Evolutionary conservation across 2,797 vertebrate species (phyloP), one percentile per base, ranked within the genome.

Genomic region (Callimico goeldii): DNA sequence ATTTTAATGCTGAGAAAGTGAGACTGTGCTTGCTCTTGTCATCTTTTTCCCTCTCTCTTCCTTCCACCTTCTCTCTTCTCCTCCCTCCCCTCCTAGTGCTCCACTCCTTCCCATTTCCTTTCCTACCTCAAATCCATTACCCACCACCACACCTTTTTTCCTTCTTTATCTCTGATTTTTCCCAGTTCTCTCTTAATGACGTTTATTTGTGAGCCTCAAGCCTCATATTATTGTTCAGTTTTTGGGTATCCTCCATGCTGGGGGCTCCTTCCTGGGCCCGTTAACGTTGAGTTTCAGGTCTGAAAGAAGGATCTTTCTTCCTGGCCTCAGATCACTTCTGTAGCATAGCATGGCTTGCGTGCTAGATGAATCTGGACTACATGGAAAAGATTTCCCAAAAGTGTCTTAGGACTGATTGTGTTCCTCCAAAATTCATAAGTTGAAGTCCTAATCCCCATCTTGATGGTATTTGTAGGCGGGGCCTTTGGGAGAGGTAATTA

Each of bases 1-100:
- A 48, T 82, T 82, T 90, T 85, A 73, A 77, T 77, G 41, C 26
- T 57, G n/a, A 82, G 43, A 91, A 67, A 84, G 22, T 14, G 50
- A 91, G 80, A 43, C 39, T 81, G 2, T 22, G 2, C 8, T 89
- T 1, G 15, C 30, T 8, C 39, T n/a, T 30, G 4, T 75, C 72
- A 24, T 55, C 43, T 50, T 24, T 3, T 24, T 46, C 33, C 28
- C 10, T 93, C 43, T 86, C 19, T 55, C 64, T 36, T 50, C 17
- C 19, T 92, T 15, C 15, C 11, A 8, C 5, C 17, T 17, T 82
- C 39, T 30, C 13, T n/a, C 26, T 90, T 57, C 2, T 3, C 7
- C 2, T 3, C 7, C 0, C 4, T 39, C 39, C 30, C 10, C n/a
- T 50, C 8, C 36, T 12, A 36, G 14, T 36, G 5, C 0, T 76